Conservation (phyloP, 2,888 invertebrate genomes). For the Diplazon laetatorius region DNA sequence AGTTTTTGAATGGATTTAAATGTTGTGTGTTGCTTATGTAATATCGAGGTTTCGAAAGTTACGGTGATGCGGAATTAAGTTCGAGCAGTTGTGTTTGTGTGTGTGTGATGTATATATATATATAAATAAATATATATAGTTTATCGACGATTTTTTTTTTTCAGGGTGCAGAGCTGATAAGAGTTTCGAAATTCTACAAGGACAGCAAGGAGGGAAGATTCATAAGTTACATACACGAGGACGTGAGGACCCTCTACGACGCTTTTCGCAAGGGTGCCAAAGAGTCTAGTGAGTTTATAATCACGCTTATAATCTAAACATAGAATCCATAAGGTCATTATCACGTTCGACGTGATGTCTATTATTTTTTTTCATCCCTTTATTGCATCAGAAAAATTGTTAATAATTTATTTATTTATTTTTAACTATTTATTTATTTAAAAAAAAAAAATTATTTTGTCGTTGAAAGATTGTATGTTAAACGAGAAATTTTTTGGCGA, state of each 20-base stretch:
- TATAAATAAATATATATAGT: too few species aligned
- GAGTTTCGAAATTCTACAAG: constrained; percentile 95
- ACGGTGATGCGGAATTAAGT: constrained; percentile 1
- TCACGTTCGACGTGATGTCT: not conserved
- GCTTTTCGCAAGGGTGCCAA: constrained; percentile 95
- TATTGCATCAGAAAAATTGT: not conserved
- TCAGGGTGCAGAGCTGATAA: constrained; percentile 94
- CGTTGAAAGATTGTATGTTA: too few species aligned
- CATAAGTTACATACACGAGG: constrained; percentile 92
- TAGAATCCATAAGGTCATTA: not conserved
- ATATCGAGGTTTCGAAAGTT: constrained; percentile 20
- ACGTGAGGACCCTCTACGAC: constrained; percentile 94
- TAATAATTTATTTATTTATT: not conserved
- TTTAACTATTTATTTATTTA: not conserved
- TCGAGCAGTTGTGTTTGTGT: not conserved
- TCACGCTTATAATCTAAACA: not conserved
- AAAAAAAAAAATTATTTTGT: too few species aligned
- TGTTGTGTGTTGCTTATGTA: constrained; percentile 43
- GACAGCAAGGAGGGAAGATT: constrained; percentile 94
- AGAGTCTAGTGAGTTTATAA: constrained; percentile 90
- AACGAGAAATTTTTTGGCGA: not conserved
- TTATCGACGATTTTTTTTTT: constrained; percentile 83
- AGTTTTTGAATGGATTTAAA: not conserved
- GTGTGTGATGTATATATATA: constrained; percentile 22
- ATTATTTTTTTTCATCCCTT: not conserved